Percentiles rank a stretch among this genome's conserved stretches.
phyloP scores from a whole-genome alignment of 2,888 invertebrate species.

The Apodemia duryi region DNA sequence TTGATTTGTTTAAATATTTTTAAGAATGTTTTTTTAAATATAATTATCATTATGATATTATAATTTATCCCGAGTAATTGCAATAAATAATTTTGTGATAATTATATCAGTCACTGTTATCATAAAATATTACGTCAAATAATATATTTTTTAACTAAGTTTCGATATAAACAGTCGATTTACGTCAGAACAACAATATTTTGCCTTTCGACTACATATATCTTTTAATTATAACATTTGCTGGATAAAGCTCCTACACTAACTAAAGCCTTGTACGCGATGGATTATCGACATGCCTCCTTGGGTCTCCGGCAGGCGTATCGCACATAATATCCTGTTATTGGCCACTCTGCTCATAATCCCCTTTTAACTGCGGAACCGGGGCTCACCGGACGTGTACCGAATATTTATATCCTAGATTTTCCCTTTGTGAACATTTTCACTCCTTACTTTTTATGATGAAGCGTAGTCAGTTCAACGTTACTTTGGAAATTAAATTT shows the following conservation, averaged over 20 bases:
- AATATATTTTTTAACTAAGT: too few species aligned
- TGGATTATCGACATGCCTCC: slow-evolving; percentile 50
- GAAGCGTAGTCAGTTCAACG: slow-evolving; percentile 37
- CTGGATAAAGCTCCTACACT: slow-evolving; percentile 26
- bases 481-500: too few species aligned
- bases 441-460: slow-evolving; percentile 54
- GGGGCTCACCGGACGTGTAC: slow-evolving; percentile 55
- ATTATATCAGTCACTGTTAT: too few species aligned
- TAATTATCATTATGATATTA: too few species aligned
- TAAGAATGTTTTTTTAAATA: too few species aligned
- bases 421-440: slow-evolving; percentile 59
- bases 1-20: too few species aligned
- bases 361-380: slow-evolving; percentile 71
- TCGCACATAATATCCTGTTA: slow-evolving; percentile 58
- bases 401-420: slow-evolving; percentile 53
- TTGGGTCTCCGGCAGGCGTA: slow-evolving; percentile 37
- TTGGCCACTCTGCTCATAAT: slow-evolving; percentile 73
- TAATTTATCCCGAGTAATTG: too few species aligned
- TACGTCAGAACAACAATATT: background rate
- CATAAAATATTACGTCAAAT: too few species aligned
- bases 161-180: background rate
- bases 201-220: background rate
- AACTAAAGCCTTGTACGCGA: slow-evolving; percentile 44
- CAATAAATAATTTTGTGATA: too few species aligned
- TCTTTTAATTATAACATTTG: background rate